Conservation (phyloP, 2,888 invertebrate species). For the Terebella lapidaria region DNA sequence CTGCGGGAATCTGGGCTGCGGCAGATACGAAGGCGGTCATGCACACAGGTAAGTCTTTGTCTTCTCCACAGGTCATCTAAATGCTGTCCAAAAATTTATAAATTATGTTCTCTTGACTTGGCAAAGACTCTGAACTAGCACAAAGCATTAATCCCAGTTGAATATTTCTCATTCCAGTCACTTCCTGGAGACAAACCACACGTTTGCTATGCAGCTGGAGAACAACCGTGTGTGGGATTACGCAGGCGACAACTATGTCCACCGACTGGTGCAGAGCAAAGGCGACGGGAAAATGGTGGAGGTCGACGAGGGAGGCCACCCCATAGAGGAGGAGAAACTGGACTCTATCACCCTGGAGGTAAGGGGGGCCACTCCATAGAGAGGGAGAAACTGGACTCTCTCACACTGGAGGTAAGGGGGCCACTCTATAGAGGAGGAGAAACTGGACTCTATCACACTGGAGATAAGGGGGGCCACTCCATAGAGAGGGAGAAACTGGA, state of each 20-base stretch:
- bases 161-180: no score
- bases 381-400: no score
- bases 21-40: constrained; percentile 83
- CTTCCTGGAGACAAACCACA: constrained; percentile 90
- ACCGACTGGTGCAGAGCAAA: constrained; percentile 92
- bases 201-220: constrained; percentile 92
- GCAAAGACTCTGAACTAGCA: no score
- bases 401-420: no score
- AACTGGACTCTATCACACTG: no score
- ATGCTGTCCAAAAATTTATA: no score
- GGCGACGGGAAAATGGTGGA: constrained; percentile 89
- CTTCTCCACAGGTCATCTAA: background rate
- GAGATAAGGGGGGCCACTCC: no score
- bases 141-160: no score
- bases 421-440: no score
- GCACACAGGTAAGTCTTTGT: constrained; percentile 65
- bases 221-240: constrained; percentile 99
- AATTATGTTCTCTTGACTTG: no score
- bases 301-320: constrained; percentile 46
- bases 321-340: constrained; percentile 69
- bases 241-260: constrained; percentile 94
- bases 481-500: no score
- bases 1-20: constrained; percentile 97
- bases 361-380: no score
- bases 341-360: constrained; percentile 88